A percentile compares a stretch with the other conserved stretches of the same genome.
Conservation (phyloP, 2,888 invertebrate species). For the Callyntrura guangdongensis region DNA sequence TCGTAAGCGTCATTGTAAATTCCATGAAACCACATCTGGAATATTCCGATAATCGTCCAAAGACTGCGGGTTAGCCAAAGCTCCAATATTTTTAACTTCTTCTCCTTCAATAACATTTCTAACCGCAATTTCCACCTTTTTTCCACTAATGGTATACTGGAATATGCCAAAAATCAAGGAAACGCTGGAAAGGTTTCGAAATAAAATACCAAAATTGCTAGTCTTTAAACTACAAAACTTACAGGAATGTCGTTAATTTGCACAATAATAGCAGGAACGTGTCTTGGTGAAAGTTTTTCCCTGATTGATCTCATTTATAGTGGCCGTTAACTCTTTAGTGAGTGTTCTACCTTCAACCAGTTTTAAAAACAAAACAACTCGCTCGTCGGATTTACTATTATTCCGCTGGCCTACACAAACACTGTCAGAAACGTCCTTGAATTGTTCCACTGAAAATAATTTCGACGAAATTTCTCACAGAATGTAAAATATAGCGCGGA, state of each 20-base stretch:
- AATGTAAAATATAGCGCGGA: too few relatives aligned
- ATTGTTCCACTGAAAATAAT: conserved; percentile 87
- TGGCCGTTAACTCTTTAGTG: conserved; percentile 86
- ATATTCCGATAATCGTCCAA: conserved; percentile 86
- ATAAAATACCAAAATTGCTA: too few relatives aligned
- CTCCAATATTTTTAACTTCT: conserved; percentile 87
- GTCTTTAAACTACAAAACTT: conserved; percentile 40
- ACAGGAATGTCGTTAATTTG: conserved; percentile 85
- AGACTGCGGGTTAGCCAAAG: conserved; percentile 87
- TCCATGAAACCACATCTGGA: conserved; percentile 85
- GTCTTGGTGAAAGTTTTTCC: conserved; percentile 87
- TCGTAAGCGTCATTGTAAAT: background rate
- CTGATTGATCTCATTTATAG: conserved; percentile 86
- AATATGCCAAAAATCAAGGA: conserved; percentile 21
- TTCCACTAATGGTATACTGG: conserved; percentile 88
- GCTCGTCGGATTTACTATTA: conserved; percentile 86
- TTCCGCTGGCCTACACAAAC: conserved; percentile 88
- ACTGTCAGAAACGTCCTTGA: conserved; percentile 87
- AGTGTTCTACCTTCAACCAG: conserved; percentile 86
- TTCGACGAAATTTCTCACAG: too few relatives aligned
- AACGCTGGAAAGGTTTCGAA: background rate
- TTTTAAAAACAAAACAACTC: conserved; percentile 88
- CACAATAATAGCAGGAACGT: conserved; percentile 87
- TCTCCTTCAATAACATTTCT: conserved; percentile 86
- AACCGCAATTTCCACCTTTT: conserved; percentile 88